A percentile compares a stretch with the other conserved stretches of the same genome.
Evolutionary conservation across 1,140 invertebrate species (phyloP).

Genomic region (Calliopsis andreniformis): DNA sequence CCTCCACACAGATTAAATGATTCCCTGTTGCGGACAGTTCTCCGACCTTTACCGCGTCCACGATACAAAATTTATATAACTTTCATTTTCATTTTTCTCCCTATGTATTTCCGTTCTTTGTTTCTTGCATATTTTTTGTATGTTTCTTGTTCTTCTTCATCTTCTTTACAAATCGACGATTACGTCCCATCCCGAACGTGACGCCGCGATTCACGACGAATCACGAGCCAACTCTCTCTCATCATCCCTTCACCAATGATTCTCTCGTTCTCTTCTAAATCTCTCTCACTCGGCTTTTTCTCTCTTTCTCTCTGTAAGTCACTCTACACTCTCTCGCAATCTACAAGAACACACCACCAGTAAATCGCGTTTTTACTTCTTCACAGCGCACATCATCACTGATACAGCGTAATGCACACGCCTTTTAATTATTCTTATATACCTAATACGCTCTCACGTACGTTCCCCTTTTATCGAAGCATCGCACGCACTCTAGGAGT

Average conservation of each 20-base stretch:
- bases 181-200: slow-evolving; percentile 56
- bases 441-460: slow-evolving; percentile 65
- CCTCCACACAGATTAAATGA: slow-evolving; percentile 1
- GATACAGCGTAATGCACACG: slow-evolving; percentile 69
- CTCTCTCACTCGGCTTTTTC: background rate
- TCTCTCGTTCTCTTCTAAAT: slow-evolving; percentile 16
- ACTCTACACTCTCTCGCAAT: slow-evolving; percentile 20
- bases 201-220: slow-evolving; percentile 65
- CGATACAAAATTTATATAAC: slow-evolving; percentile 66
- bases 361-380: slow-evolving; percentile 47
- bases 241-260: slow-evolving; percentile 26
- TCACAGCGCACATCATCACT: slow-evolving; percentile 69
- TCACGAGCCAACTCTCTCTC: slow-evolving; percentile 63
- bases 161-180: slow-evolving; percentile 51
- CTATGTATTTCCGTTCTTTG: slow-evolving; percentile 29
- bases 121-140: slow-evolving; percentile 46
- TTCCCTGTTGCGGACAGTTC: slow-evolving; percentile 26
- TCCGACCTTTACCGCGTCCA: slow-evolving; percentile 55
- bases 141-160: background rate
- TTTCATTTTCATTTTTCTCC: slow-evolving; percentile 44
- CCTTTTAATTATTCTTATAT: slow-evolving; percentile 53
- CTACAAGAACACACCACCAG: slow-evolving; percentile 50
- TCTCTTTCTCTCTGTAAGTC: background rate
- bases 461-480: slow-evolving; percentile 57
- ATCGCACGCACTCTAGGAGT: slow-evolving; percentile 69